Evolutionary conservation across 2,888 invertebrate genomes (phyloP).

Genomic region (Notodonta dromedarius): DNA sequence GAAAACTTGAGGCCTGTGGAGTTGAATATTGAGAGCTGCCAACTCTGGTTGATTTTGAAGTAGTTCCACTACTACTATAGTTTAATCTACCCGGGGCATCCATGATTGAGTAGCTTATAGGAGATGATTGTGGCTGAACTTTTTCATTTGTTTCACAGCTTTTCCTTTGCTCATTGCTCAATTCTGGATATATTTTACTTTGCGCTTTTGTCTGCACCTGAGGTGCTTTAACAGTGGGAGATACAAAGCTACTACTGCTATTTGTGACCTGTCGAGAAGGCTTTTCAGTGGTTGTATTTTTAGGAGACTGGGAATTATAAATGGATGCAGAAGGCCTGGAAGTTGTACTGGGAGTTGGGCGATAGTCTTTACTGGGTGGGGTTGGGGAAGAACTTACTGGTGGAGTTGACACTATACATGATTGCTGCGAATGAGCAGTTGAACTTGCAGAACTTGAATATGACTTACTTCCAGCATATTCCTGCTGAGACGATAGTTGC

Average conservation of each 20-base stretch:
- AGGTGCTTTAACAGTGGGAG: slow-evolving; percentile 80
- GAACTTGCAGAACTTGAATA: slow-evolving; percentile 85
- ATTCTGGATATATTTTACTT: slow-evolving; percentile 90
- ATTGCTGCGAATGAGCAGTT: slow-evolving; percentile 86
- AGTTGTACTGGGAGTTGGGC: slow-evolving; percentile 82
- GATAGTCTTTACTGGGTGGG: slow-evolving; percentile 86
- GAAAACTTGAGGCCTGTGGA: slow-evolving; percentile 82
- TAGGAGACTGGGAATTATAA: slow-evolving; percentile 74
- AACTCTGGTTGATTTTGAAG: slow-evolving; percentile 78
- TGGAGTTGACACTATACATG: slow-evolving; percentile 89
- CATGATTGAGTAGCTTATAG: slow-evolving; percentile 91
- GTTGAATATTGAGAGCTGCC: slow-evolving; percentile 80
- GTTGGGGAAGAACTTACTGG: slow-evolving; percentile 78
- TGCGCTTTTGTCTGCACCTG: slow-evolving; percentile 90
- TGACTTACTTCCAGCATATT: slow-evolving; percentile 84
- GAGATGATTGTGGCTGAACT: slow-evolving; percentile 86
- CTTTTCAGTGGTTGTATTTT: slow-evolving; percentile 69
- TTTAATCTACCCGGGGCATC: slow-evolving; percentile 87
- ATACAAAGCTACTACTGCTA: slow-evolving; percentile 79
- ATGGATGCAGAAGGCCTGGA: slow-evolving; percentile 75
- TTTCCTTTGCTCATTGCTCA: slow-evolving; percentile 81
- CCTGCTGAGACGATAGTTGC: slow-evolving; percentile 81
- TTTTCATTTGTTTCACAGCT: slow-evolving; percentile 83
- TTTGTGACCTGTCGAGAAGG: slow-evolving; percentile 59
- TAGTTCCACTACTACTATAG: slow-evolving; percentile 81